A percentile compares a stretch with the other conserved stretches of the same genome.
These are phyloP conservation scores for Callinectes sapidus DNA, from an alignment of 2,888 invertebrate genomes.

Conservation along the genomic window DNA sequence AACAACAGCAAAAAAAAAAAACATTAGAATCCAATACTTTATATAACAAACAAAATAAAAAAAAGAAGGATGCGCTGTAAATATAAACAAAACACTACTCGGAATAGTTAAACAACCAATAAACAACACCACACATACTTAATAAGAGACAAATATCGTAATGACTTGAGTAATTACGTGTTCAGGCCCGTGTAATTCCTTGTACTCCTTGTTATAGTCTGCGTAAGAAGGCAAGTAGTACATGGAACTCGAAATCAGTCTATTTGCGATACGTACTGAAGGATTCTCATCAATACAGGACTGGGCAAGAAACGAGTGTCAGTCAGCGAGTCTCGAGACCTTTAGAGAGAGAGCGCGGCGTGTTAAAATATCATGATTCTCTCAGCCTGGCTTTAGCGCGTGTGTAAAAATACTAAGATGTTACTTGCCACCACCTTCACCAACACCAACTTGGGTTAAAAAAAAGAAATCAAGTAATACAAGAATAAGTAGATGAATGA, in stretches of 20 bases:
- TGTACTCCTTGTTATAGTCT: not conserved
- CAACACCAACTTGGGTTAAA: not conserved
- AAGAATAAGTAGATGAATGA: too few relatives aligned
- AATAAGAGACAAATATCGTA: too few relatives aligned
- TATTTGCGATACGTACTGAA: not conserved
- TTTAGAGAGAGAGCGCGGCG: not conserved
- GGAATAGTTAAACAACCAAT: too few relatives aligned
- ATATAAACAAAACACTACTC: too few relatives aligned
- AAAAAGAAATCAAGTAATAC: not conserved
- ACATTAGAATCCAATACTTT: too few relatives aligned
- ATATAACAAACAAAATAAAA: too few relatives aligned
- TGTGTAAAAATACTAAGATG: not conserved
- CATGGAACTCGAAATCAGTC: not conserved
- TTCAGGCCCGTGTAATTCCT: not conserved
- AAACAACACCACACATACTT: too few relatives aligned
- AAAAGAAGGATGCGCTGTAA: too few relatives aligned
- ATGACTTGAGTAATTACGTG: not conserved
- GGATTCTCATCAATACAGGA: not conserved
- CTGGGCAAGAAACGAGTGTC: not conserved
- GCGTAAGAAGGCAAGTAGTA: not conserved
- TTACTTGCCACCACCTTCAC: not conserved
- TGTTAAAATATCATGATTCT: not conserved
- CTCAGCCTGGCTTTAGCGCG: not conserved
- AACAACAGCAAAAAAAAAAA: too few relatives aligned
- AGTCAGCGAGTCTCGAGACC: not conserved